Conservation (phyloP, 2,888 invertebrate genomes). For the Sceliomorpha sp. region DNA sequence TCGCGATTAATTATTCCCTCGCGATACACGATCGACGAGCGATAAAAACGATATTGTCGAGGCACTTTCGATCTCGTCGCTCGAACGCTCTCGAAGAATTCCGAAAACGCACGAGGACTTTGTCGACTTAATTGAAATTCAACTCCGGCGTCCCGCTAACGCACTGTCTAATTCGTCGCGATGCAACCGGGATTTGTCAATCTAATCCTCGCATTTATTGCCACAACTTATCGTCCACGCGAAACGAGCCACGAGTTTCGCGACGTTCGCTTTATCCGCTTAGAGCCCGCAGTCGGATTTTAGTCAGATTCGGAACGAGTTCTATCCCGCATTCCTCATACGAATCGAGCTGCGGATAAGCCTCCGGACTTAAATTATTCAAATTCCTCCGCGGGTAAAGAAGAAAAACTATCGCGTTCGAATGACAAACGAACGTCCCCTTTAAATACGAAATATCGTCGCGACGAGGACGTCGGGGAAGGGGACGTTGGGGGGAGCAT, state of each 20-base stretch:
- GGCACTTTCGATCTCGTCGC: too few species aligned
- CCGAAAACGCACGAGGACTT: too few species aligned
- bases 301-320: conserved; percentile 34
- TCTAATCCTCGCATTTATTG: conserved; percentile 44
- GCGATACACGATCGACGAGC: too few species aligned
- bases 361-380: conserved; percentile 37
- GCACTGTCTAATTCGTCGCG: conserved; percentile 18
- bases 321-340: conserved; percentile 27
- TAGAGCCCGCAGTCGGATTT: conserved; percentile 28
- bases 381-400: conserved; percentile 26
- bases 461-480: neutral
- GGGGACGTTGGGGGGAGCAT: neutral
- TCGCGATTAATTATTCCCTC: too few species aligned
- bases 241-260: conserved; percentile 38
- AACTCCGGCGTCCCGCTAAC: neutral
- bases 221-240: conserved; percentile 16
- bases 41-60: too few species aligned
- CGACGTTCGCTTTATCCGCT: conserved; percentile 33
- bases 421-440: conserved; percentile 36
- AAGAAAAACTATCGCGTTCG: conserved; percentile 17
- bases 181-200: conserved; percentile 6
- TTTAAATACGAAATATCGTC: conserved; percentile 30
- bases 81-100: too few species aligned
- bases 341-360: conserved; percentile 42
- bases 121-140: conserved; percentile 18